Percentiles rank a stretch among this genome's conserved stretches.
These are phyloP conservation scores for Bos javanicus DNA, from an alignment of 2,113 vertebrate species.

Conservation along the genomic window DNA sequence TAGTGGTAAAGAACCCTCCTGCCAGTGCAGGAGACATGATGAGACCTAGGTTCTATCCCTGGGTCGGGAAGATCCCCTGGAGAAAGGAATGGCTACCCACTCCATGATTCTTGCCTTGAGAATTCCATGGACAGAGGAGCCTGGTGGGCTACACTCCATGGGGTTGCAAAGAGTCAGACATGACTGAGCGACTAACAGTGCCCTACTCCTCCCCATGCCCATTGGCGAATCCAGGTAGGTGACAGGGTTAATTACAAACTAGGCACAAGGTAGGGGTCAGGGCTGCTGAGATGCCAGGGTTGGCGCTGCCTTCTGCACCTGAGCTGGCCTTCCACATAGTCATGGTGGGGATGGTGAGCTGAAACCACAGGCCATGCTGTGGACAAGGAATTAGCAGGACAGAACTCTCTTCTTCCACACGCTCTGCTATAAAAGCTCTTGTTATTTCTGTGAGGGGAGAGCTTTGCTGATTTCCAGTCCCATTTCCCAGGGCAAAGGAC, in stretches of 20 bases:
- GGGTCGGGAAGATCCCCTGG: not conserved
- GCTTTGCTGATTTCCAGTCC: not conserved
- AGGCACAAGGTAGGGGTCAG: not conserved
- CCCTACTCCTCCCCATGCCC: fast-evolving
- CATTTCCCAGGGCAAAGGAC: not conserved
- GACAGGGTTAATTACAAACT: no score
- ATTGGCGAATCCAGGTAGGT: not conserved
- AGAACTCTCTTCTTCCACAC: not conserved
- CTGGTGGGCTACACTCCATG: not conserved
- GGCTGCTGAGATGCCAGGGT: no score
- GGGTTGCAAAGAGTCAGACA: not conserved
- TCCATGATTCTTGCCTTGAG: not conserved
- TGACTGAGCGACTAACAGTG: not conserved
- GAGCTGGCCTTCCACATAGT: fast-evolving
- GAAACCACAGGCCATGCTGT: not conserved
- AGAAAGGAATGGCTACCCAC: not conserved
- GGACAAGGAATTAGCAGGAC: not conserved
- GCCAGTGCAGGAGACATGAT: not conserved
- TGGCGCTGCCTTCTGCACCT: not conserved
- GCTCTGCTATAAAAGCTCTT: not conserved
- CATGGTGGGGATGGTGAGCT: not conserved
- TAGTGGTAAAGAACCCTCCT: not conserved
- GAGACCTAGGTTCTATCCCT: not conserved
- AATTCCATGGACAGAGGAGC: not conserved
- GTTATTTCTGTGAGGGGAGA: not conserved